phyloP scores from a whole-genome alignment of 2,888 invertebrate species.

The Cantharis nigra region DNA sequence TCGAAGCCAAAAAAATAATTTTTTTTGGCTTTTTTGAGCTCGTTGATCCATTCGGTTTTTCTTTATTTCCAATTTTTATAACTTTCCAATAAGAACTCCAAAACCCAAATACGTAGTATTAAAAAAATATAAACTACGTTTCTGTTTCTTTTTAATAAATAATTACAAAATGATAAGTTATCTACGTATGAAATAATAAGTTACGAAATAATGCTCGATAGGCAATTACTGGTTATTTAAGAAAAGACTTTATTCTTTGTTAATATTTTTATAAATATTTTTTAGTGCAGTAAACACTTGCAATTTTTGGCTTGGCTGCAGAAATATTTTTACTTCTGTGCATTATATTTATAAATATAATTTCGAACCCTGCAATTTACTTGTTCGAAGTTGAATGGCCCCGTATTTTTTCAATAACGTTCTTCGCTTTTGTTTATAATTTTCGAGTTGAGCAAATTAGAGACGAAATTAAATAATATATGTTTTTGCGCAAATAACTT shows the following conservation, averaged over 20 bases:
- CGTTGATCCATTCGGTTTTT: neutral
- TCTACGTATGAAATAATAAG: neutral
- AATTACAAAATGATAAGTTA: neutral
- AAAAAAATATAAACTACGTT: neutral
- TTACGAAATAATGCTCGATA: neutral
- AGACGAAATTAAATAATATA: slow-evolving; percentile 16
- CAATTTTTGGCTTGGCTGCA: slow-evolving; percentile 19
- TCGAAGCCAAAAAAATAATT: neutral
- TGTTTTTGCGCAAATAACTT: slow-evolving; percentile 6
- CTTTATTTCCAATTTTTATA: neutral
- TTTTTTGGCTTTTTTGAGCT: neutral
- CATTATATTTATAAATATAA: slow-evolving; percentile 18
- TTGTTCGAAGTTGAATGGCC: slow-evolving; percentile 21
- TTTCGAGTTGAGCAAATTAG: slow-evolving; percentile 7
- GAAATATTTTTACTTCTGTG: slow-evolving; percentile 8
- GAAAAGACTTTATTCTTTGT: neutral
- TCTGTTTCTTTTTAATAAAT: neutral
- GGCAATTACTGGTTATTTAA: neutral
- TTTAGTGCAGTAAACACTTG: slow-evolving; percentile 17
- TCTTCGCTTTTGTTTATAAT: slow-evolving; percentile 11
- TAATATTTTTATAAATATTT: slow-evolving; percentile 2
- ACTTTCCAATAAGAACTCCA: neutral
- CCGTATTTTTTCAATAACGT: slow-evolving; percentile 7
- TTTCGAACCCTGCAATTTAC: slow-evolving; percentile 11
- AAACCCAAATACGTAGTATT: neutral